These are phyloP conservation scores for Drosophila austrosaltans DNA, from an alignment of 2,888 invertebrate species.

Conservation along the genomic window DNA sequence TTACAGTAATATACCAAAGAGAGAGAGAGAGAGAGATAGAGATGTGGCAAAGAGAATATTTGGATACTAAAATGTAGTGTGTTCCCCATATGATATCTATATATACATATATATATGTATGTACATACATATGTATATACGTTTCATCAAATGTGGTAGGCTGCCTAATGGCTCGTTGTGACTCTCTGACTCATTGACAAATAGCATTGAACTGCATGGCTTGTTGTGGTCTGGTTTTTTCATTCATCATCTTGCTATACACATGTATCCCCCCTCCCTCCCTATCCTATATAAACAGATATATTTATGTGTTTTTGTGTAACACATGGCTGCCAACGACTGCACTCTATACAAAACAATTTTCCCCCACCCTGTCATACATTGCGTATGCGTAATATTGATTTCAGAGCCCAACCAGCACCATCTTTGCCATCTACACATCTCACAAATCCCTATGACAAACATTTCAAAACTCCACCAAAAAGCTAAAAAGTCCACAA, in stretches of 20 bases:
- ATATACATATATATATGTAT: conserved; percentile 35
- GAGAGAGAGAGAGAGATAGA: background rate
- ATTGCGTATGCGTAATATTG: conserved; percentile 63
- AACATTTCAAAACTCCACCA: conserved; percentile 24
- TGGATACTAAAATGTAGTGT: conserved; percentile 19
- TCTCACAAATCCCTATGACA: conserved; percentile 44
- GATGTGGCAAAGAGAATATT: background rate
- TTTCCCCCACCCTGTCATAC: conserved; percentile 44
- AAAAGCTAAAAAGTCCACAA: conserved; percentile 17
- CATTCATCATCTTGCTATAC: conserved; percentile 55
- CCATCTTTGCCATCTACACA: background rate
- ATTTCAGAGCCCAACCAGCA: conserved; percentile 26
- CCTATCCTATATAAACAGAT: background rate
- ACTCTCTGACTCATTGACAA: conserved; percentile 70
- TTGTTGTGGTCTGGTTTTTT: conserved; percentile 51
- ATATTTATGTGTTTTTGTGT: conserved; percentile 43
- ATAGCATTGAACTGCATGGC: conserved; percentile 75
- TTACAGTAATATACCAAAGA: background rate
- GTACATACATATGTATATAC: conserved; percentile 32
- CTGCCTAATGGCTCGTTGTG: conserved; percentile 36
- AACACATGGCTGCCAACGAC: conserved; percentile 57
- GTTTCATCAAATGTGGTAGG: background rate
- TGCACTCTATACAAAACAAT: conserved; percentile 9
- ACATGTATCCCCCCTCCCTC: background rate
- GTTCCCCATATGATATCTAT: conserved; percentile 23